A percentile compares a stretch with the other conserved stretches of the same genome.
These are phyloP conservation scores for Scaptomyza parva DNA, from an alignment of 2,888 invertebrate genomes.

Conservation along the genomic window DNA sequence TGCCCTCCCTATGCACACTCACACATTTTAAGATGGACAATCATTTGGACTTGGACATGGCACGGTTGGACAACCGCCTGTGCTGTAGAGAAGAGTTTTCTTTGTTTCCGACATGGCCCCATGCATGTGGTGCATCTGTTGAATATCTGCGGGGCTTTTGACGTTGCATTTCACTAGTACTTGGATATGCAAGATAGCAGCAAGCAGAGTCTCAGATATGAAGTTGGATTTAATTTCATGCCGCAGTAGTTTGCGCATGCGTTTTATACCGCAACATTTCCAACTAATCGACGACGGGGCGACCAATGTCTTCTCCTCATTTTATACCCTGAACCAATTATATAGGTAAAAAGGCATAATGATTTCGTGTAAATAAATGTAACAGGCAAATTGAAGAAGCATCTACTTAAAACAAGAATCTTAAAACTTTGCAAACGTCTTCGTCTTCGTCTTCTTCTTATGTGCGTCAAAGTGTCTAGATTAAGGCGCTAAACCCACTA, in stretches of 20 bases:
- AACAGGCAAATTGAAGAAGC: too few species aligned
- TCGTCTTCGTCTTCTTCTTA: background rate
- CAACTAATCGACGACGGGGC: conserved; percentile 64
- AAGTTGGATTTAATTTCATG: conserved; percentile 83
- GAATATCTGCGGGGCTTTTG: conserved; percentile 56
- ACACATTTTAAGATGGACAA: conserved; percentile 20
- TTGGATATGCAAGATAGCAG: conserved; percentile 80
- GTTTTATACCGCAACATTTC: conserved; percentile 71
- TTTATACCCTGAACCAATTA: background rate
- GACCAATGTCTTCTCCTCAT: conserved; percentile 30
- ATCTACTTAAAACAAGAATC: background rate
- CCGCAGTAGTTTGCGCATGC: conserved; percentile 81
- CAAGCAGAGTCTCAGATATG: conserved; percentile 57
- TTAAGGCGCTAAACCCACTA: background rate
- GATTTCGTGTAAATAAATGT: background rate
- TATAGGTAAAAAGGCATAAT: background rate
- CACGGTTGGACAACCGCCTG: conserved; percentile 75
- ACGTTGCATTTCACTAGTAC: conserved; percentile 68
- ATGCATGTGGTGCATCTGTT: conserved; percentile 75
- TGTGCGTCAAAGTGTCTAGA: background rate
- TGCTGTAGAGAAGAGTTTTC: conserved; percentile 70
- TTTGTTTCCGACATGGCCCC: conserved; percentile 75
- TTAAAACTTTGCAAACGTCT: background rate
- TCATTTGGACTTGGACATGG: conserved; percentile 56
- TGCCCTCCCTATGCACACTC: conserved; percentile 75